phyloP scores from a whole-genome alignment of 2,888 invertebrate species.

The Archaeoteleia sp. region DNA sequence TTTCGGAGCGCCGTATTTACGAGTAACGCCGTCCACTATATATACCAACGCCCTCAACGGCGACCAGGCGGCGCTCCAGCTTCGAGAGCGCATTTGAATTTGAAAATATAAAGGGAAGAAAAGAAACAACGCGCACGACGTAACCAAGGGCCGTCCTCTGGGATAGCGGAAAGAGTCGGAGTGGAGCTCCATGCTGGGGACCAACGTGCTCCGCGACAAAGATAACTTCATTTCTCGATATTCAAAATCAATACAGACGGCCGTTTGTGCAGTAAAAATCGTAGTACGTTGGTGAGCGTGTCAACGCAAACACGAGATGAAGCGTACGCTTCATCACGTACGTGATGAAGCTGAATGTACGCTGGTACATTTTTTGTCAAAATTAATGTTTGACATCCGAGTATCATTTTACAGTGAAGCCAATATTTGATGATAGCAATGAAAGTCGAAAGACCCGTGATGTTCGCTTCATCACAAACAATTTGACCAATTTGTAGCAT shows the following conservation, averaged over 20 bases:
- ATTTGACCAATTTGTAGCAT: conserved; percentile 29
- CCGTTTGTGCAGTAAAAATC: too few species aligned
- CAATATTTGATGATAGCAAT: too few species aligned
- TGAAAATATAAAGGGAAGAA: conserved; percentile 60
- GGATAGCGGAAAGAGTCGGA: conserved; percentile 27
- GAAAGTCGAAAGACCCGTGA: too few species aligned
- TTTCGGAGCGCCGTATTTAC: conserved; percentile 72
- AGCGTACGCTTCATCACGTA: too few species aligned
- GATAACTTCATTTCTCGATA: conserved; percentile 23
- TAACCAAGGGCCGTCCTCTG: conserved; percentile 11
- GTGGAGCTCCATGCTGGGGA: background rate
- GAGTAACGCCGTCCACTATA: conserved; percentile 72
- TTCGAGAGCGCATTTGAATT: conserved; percentile 66
- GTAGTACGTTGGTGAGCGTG: too few species aligned
- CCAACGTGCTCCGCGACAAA: conserved; percentile 8
- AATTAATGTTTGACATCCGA: too few species aligned
- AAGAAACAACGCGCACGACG: conserved; percentile 47
- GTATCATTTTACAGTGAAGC: too few species aligned
- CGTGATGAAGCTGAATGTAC: too few species aligned
- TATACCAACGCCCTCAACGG: conserved; percentile 64
- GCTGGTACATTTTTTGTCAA: too few species aligned
- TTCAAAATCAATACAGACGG: too few species aligned
- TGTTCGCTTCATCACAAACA: conserved; percentile 13
- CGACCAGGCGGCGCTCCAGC: conserved; percentile 55
- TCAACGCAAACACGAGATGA: too few species aligned